A percentile compares a stretch with the other conserved stretches of the same genome.
Conservation (phyloP, 2,888 invertebrate species). For the Schizaphis graminum region DNA sequence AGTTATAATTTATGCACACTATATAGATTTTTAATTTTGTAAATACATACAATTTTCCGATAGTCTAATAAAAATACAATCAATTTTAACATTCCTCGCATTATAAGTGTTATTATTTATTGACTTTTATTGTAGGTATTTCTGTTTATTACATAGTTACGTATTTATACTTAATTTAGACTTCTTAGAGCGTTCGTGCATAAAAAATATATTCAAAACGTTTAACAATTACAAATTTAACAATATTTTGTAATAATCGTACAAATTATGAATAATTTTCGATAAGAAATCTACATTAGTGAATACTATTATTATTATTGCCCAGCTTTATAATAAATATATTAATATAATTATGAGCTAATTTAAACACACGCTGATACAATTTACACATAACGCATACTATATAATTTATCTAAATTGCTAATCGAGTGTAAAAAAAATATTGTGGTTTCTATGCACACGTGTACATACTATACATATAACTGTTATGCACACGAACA, state of each 20-base stretch:
- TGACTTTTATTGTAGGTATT: background rate
- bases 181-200: background rate
- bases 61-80: too few species aligned
- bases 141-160: background rate
- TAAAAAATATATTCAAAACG: too few species aligned
- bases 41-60: background rate
- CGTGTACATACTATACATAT: background rate
- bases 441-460: background rate
- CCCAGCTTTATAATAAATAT: background rate
- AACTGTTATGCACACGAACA: background rate
- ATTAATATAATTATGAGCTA: background rate
- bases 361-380: background rate
- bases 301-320: background rate
- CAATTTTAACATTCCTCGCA: background rate
- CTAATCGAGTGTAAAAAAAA: conserved; percentile 6
- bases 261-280: background rate
- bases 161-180: background rate
- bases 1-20: background rate
- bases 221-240: background rate
- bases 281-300: background rate
- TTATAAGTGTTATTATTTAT: background rate
- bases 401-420: background rate
- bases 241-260: background rate
- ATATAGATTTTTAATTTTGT: background rate
- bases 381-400: background rate